Percentiles rank a stretch among this genome's conserved stretches.
These are phyloP conservation scores for Drosophila cardini DNA, from an alignment of 1,140 invertebrate species.

Conservation along the genomic window DNA sequence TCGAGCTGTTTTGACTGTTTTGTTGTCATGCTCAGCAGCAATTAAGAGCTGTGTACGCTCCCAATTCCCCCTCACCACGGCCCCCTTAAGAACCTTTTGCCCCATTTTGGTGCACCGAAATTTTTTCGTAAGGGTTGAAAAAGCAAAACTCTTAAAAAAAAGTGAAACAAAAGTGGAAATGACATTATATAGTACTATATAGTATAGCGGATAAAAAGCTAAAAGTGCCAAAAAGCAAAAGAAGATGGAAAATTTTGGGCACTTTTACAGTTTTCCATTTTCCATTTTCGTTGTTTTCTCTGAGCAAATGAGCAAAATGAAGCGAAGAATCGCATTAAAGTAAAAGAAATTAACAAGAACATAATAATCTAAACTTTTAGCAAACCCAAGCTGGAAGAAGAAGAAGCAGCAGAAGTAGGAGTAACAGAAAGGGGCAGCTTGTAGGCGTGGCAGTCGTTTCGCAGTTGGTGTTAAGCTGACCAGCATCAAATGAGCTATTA, in stretches of 20 bases:
- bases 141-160: neutral
- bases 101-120: conserved; percentile 38
- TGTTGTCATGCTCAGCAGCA: conserved; percentile 70
- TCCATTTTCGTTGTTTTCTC: conserved; percentile 9
- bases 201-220: neutral
- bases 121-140: conserved; percentile 30
- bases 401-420: neutral
- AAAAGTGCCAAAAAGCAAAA: conserved; percentile 28
- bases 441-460: conserved; percentile 4
- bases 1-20: neutral
- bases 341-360: conserved; percentile 67
- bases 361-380: conserved; percentile 55
- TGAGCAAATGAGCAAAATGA: conserved; percentile 51
- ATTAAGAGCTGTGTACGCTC: conserved; percentile 54
- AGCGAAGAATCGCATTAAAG: conserved; percentile 44
- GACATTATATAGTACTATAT: conserved; percentile 16
- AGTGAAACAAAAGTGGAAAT: neutral
- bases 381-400: neutral
- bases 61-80: no score
- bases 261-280: conserved; percentile 25
- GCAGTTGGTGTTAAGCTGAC: conserved; percentile 36
- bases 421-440: neutral
- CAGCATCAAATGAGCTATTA: conserved; percentile 67
- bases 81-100: conserved; percentile 11
- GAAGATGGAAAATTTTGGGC: conserved; percentile 42